Conservation (phyloP, 2,113 vertebrate genomes). For the Illadopsis cleaveri region DNA sequence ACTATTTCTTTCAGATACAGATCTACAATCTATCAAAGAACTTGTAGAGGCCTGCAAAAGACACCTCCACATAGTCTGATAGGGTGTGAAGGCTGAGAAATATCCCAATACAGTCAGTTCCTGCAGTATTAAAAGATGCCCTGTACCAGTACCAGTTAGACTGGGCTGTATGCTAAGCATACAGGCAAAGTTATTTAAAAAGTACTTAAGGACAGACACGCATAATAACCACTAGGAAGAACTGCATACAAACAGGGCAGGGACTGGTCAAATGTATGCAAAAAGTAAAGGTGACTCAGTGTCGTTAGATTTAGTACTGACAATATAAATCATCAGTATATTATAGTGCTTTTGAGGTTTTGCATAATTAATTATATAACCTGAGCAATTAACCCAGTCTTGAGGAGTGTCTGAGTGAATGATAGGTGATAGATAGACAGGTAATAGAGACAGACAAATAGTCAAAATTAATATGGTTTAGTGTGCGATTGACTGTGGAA, state of each 20-base stretch:
- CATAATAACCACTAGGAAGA: not conserved
- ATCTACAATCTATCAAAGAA: not conserved
- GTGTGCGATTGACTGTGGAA: not conserved
- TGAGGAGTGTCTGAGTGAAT: not conserved
- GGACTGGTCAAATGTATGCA: not conserved
- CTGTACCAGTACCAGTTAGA: not conserved
- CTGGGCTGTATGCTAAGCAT: not conserved
- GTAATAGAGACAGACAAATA: not conserved
- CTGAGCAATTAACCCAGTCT: not conserved
- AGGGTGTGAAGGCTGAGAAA: not conserved
- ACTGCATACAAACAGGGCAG: not conserved
- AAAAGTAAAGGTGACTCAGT: not conserved
- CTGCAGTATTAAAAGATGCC: not conserved
- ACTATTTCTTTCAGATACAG: not conserved
- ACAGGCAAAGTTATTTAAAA: not conserved
- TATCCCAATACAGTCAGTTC: not conserved
- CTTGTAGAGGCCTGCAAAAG: not conserved
- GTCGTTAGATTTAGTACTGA: accelerated
- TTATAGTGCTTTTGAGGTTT: not conserved
- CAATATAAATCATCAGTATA: not conserved
- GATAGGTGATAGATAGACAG: not conserved
- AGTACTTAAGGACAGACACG: not conserved
- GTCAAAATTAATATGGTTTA: not conserved
- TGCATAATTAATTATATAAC: not conserved
- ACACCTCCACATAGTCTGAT: not conserved